phyloP scores from a whole-genome alignment of 2,888 invertebrate genomes.

The Sesia bembeciformis region DNA sequence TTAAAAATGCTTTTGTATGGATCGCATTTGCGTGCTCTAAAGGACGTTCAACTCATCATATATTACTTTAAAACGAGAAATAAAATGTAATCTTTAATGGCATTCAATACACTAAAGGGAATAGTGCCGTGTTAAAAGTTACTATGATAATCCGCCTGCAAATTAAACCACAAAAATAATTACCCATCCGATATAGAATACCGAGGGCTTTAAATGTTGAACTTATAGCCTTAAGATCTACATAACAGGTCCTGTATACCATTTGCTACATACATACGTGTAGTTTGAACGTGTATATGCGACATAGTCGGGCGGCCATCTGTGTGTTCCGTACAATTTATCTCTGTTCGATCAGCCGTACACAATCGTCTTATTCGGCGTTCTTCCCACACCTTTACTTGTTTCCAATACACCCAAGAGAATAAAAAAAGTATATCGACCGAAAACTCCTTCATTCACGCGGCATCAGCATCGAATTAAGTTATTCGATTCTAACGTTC shows the following conservation, averaged over 20 bases:
- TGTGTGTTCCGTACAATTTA: conserved; percentile 39
- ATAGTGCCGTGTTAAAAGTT: conserved; percentile 26
- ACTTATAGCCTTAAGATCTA: conserved; percentile 21
- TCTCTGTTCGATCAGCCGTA: conserved; percentile 38
- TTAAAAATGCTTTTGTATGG: background rate
- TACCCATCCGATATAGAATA: conserved; percentile 42
- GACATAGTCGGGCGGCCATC: conserved; percentile 11
- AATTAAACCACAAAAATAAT: conserved; percentile 64
- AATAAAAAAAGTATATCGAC: conserved; percentile 17
- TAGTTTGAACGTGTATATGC: conserved; percentile 13
- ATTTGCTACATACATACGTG: conserved; percentile 22
- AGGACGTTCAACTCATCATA: conserved; percentile 16
- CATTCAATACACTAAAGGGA: conserved; percentile 5
- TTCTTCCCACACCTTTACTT: conserved; percentile 55
- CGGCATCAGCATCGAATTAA: conserved; percentile 45
- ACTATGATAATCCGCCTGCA: conserved; percentile 43
- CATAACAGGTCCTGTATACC: conserved; percentile 41
- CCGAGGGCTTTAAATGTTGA: conserved; percentile 14
- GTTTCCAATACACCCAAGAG: conserved; percentile 27
- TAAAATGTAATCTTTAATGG: conserved; percentile 15
- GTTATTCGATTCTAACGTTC: conserved; percentile 59
- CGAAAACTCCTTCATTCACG: conserved; percentile 42
- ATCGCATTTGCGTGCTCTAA: background rate
- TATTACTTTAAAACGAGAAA: conserved; percentile 26
- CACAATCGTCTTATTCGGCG: conserved; percentile 38